phyloP scores from a whole-genome alignment of 2,113 vertebrate genomes.

The Rhineura floridana region DNA sequence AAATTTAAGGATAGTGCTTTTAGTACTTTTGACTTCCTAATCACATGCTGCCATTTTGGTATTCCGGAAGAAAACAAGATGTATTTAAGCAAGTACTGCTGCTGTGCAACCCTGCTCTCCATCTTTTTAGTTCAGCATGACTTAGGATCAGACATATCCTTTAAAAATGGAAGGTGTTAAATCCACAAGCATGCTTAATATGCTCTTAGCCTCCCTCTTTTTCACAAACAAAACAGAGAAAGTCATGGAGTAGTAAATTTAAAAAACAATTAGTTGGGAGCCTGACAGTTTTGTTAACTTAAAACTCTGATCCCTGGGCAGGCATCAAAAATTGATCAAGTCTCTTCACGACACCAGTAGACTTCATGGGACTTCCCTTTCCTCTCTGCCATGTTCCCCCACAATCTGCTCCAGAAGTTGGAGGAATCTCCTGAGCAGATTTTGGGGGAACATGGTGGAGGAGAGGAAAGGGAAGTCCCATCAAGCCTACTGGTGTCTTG shows the following conservation, averaged over 20 bases:
- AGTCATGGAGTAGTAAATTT: conserved; percentile 36
- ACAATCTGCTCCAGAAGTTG: too few relatives aligned
- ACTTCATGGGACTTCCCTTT: too few relatives aligned
- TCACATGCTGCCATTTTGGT: conserved; percentile 58
- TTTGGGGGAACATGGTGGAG: too few relatives aligned
- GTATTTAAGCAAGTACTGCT: not conserved
- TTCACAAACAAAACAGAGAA: conserved; percentile 47
- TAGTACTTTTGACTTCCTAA: conserved; percentile 57
- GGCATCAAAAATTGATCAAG: conserved; percentile 12
- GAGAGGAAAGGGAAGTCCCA: too few relatives aligned
- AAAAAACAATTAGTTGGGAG: conserved; percentile 24
- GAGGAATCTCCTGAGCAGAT: too few relatives aligned
- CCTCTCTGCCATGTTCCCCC: too few relatives aligned
- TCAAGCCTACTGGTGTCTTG: too few relatives aligned
- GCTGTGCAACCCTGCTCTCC: not conserved
- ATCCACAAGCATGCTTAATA: conserved; percentile 15
- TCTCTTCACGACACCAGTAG: too few relatives aligned
- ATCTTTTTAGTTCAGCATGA: not conserved
- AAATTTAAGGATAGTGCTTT: conserved; percentile 57
- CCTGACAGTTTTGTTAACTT: conserved; percentile 62
- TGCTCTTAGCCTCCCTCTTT: conserved; percentile 62
- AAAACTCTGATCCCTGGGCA: conserved; percentile 54
- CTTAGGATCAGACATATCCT: not conserved
- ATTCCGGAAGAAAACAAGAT: conserved; percentile 49
- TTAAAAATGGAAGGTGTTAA: not conserved